phyloP scores from a whole-genome alignment of 1,140 invertebrate species.

The Nasonia vitripennis region DNA sequence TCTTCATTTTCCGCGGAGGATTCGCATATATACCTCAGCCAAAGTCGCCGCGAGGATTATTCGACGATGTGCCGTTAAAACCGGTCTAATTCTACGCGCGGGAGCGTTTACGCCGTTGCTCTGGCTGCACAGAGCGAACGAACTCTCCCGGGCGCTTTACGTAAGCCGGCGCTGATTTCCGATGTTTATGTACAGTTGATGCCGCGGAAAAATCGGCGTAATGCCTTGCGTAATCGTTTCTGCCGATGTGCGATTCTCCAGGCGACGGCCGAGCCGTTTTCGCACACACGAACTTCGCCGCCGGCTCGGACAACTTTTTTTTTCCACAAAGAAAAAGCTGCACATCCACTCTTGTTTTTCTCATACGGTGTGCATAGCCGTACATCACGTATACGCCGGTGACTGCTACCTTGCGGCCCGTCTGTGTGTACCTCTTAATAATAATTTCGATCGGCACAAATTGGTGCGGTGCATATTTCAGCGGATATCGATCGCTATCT shows the following conservation, averaged over 20 bases:
- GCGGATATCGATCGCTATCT: conserved; percentile 71
- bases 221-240: no score
- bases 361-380: no score
- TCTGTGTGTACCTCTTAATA: conserved; percentile 71
- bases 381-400: conserved; percentile 1
- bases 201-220: no score
- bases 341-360: neutral
- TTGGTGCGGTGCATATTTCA: conserved; percentile 72
- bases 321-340: neutral
- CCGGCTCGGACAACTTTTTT: no score
- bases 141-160: neutral
- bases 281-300: no score
- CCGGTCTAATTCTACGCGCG: conserved; percentile 53
- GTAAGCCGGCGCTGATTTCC: neutral
- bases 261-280: no score
- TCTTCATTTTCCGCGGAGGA: neutral
- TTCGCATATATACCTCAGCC: neutral
- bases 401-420: conserved; percentile 51
- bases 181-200: neutral
- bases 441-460: conserved; percentile 73
- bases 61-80: conserved; percentile 42
- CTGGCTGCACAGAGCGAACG: neutral
- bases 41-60: conserved; percentile 12
- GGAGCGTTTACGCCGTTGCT: conserved; percentile 4
- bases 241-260: no score